Conservation (phyloP, 2,888 invertebrate species). For the Heliconius charithonia region DNA sequence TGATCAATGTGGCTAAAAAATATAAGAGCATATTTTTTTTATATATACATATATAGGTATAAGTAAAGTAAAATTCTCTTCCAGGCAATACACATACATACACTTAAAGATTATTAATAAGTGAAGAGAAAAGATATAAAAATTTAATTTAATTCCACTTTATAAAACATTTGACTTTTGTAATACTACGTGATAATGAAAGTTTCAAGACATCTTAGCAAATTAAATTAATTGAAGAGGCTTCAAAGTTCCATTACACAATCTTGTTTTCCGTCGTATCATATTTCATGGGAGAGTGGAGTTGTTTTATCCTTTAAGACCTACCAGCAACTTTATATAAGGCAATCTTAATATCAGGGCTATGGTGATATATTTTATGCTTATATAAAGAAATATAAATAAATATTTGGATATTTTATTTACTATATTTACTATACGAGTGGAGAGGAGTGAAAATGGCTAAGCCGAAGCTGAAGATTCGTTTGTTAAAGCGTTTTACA, state of each 20-base stretch:
- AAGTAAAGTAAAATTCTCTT: neutral
- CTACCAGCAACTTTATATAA: neutral
- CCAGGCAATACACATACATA: neutral
- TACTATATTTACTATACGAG: neutral
- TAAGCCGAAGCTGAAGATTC: neutral
- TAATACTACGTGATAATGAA: neutral
- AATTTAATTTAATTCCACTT: neutral
- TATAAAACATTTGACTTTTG: neutral
- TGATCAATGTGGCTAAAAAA: neutral
- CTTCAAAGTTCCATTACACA: conserved; percentile 4
- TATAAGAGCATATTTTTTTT: neutral
- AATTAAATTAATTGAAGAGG: conserved; percentile 5
- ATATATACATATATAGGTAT: neutral
- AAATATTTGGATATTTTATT: neutral
- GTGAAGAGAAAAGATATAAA: neutral
- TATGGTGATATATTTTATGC: neutral
- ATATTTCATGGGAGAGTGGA: conserved; percentile 1
- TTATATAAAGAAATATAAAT: too few relatives aligned
- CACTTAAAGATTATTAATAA: neutral
- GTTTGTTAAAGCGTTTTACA: too few relatives aligned
- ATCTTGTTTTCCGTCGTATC: conserved; percentile 8
- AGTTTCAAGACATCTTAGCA: neutral
- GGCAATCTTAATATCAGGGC: neutral
- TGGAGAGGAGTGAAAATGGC: neutral
- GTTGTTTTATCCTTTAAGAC: neutral